phyloP scores from a whole-genome alignment of 2,113 vertebrate species.

The Anarhynchus alexandrinus region DNA sequence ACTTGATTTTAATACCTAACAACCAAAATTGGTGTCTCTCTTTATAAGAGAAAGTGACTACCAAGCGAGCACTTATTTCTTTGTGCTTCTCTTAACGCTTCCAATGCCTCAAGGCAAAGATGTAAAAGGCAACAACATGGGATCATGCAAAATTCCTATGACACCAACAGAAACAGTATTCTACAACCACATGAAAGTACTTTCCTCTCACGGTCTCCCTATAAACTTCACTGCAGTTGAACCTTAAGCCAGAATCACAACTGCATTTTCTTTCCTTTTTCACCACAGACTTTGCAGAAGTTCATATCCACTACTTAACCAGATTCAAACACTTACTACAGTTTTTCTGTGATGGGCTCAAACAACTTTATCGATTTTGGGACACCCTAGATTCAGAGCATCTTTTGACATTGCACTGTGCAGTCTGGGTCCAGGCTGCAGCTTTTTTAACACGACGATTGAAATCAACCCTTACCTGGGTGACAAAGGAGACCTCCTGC shows the following conservation, averaged over 20 bases:
- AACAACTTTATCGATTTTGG: fast-evolving
- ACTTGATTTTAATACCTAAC: not conserved
- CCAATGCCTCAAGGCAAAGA: not conserved
- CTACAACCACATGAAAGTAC: not conserved
- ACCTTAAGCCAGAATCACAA: not conserved
- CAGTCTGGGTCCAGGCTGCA: not conserved
- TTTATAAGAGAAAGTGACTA: not conserved
- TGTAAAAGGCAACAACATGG: not conserved
- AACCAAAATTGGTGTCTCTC: not conserved
- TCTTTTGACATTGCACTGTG: not conserved
- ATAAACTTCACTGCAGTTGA: not conserved
- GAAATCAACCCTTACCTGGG: constrained; percentile 76
- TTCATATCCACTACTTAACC: not conserved
- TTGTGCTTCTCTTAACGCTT: not conserved
- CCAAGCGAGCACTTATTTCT: not conserved
- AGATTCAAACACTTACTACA: not conserved
- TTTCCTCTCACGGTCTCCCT: not conserved
- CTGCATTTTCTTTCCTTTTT: not conserved
- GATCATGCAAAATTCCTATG: not conserved
- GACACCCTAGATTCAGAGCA: not conserved
- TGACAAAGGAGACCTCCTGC: constrained; percentile 90
- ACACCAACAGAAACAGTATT: not conserved
- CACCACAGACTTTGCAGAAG: not conserved
- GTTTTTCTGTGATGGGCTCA: not conserved
- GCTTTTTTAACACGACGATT: not conserved